Conservation (phyloP, 2,113 vertebrate species). For the Dromaius novaehollandiae region DNA sequence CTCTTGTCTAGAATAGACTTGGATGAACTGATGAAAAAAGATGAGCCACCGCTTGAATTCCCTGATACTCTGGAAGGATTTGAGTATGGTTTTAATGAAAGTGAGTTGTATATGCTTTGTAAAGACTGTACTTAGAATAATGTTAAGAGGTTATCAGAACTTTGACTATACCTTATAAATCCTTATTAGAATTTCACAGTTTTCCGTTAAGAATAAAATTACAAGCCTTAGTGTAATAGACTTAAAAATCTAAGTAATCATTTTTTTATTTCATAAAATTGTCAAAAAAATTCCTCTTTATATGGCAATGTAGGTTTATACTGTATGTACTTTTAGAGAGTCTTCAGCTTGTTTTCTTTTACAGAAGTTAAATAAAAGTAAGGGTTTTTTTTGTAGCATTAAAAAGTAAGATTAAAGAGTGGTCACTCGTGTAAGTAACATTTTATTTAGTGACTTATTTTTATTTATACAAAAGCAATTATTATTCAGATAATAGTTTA, state of each 20-base stretch:
- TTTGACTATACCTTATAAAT: conserved; percentile 15
- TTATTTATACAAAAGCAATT: not conserved
- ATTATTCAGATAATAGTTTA: not conserved
- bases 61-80: conserved; percentile 96
- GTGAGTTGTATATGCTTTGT: conserved; percentile 78
- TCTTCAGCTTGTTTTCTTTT: not conserved
- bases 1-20: conserved; percentile 96
- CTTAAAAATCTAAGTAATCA: not conserved
- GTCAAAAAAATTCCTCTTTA: not conserved
- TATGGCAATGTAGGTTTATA: not conserved
- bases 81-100: conserved; percentile 96
- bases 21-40: conserved; percentile 99
- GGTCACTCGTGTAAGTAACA: not conserved
- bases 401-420: not conserved
- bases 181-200: not conserved
- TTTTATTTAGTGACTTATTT: conserved; percentile 5
- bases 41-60: conserved; percentile 95
- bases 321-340: not conserved
- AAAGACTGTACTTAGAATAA: conserved; percentile 1
- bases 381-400: not conserved
- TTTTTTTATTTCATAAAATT: not conserved
- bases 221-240: not conserved
- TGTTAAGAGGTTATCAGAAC: conserved; percentile 11
- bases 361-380: not conserved
- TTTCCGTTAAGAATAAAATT: conserved; percentile 28